A percentile compares a stretch with the other conserved stretches of the same genome.
These are phyloP conservation scores for Gila robusta DNA, from an alignment of 2,797 vertebrate genomes.

Conservation along the genomic window DNA sequence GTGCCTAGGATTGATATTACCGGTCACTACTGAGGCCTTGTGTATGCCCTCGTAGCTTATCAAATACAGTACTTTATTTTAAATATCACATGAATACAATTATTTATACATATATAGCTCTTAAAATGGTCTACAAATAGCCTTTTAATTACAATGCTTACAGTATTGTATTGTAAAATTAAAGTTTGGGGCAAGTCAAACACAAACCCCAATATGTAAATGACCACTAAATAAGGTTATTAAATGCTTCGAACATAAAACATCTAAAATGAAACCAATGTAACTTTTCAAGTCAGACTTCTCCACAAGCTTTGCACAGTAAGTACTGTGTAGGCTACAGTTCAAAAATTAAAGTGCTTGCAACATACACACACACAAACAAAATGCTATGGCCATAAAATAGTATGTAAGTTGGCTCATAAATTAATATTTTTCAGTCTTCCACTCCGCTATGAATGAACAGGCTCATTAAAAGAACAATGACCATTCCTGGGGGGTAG, in stretches of 20 bases:
- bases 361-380: not conserved
- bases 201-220: not conserved
- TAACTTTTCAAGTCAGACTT: slow-evolving; percentile 36
- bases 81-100: slow-evolving; percentile 21
- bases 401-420: not conserved
- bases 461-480: slow-evolving; percentile 60
- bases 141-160: not conserved
- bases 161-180: not conserved
- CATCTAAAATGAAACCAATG: slow-evolving; percentile 23
- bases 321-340: not conserved
- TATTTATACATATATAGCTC: not conserved
- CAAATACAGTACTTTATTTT: slow-evolving; percentile 46
- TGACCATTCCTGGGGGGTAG: slow-evolving; percentile 59
- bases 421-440: not conserved
- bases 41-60: not conserved
- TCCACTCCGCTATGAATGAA: slow-evolving; percentile 50
- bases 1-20: slow-evolving; percentile 15
- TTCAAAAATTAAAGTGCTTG: slow-evolving; percentile 43
- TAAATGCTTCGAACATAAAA: not conserved
- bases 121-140: not conserved
- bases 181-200: not conserved
- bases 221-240: not conserved
- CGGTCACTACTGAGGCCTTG: not conserved
- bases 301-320: not conserved
- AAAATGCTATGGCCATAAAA: not conserved